Evolutionary conservation across 2,113 vertebrate species (phyloP).

Genomic region (Mobula hypostoma): DNA sequence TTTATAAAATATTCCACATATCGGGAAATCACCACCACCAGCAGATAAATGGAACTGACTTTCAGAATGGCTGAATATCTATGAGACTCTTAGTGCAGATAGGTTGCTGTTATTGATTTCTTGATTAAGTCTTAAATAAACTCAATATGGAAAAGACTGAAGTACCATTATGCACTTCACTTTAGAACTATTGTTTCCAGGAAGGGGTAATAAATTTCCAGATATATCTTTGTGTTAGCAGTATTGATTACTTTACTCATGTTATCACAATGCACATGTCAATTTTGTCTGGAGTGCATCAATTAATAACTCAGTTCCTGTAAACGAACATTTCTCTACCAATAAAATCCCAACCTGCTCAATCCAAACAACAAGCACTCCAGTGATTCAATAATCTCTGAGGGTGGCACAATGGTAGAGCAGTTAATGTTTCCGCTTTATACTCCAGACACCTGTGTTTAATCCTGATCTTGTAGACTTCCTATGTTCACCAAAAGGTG

Average conservation of each 20-base stretch:
- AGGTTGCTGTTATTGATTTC: not conserved
- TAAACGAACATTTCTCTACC: not conserved
- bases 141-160: not conserved
- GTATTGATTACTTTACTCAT: not conserved
- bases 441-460: too few relatives aligned
- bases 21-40: not conserved
- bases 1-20: not conserved
- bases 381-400: not conserved
- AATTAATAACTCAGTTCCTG: not conserved
- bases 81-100: not conserved
- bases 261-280: not conserved
- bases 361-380: not conserved
- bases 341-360: not conserved
- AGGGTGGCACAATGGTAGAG: not conserved
- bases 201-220: not conserved
- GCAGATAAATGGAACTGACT: not conserved
- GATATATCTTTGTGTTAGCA: not conserved
- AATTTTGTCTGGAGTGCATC: not conserved
- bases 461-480: too few relatives aligned
- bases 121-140: conserved; percentile 9
- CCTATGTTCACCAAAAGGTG: too few relatives aligned
- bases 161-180: not conserved
- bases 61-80: not conserved
- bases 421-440: too few relatives aligned
- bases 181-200: not conserved